phyloP scores from a whole-genome alignment of 2,797 vertebrate genomes.

The Pseudotriccus pelzelni region DNA sequence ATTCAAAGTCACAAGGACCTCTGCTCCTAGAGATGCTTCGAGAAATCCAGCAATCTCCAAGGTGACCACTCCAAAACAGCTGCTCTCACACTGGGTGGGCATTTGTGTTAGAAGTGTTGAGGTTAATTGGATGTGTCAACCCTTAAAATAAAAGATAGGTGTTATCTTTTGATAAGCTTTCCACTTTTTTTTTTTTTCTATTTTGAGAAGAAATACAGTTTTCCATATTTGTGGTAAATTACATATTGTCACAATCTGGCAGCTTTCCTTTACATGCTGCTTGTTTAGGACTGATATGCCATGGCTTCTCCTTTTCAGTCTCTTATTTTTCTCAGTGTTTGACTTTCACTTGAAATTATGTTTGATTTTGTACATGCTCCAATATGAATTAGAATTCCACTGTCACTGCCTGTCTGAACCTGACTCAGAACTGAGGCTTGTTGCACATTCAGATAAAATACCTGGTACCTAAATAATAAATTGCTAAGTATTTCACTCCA shows the following conservation, averaged over 20 bases:
- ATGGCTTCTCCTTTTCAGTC: not conserved
- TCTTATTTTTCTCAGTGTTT: not conserved
- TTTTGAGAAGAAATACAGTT: not conserved
- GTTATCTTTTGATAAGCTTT: not conserved
- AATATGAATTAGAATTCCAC: not conserved
- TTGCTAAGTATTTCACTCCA: not conserved
- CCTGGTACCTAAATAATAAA: not conserved
- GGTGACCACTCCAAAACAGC: constrained; percentile 12
- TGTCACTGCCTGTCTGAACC: not conserved
- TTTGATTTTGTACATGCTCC: not conserved
- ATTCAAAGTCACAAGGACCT: not conserved
- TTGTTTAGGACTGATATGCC: not conserved
- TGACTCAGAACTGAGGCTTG: not conserved
- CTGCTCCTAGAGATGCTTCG: not conserved
- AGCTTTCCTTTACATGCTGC: not conserved
- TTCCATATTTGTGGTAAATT: not conserved
- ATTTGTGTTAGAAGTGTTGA: not conserved
- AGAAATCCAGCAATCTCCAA: not conserved
- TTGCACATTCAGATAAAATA: not conserved
- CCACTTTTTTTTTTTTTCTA: not conserved
- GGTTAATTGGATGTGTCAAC: constrained; percentile 2
- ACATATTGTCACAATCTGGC: not conserved
- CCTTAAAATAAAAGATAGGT: not conserved
- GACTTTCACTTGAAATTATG: not conserved
- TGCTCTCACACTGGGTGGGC: not conserved